Conservation (phyloP, 2,888 invertebrate species). For the Gnatocerus cornutus region DNA sequence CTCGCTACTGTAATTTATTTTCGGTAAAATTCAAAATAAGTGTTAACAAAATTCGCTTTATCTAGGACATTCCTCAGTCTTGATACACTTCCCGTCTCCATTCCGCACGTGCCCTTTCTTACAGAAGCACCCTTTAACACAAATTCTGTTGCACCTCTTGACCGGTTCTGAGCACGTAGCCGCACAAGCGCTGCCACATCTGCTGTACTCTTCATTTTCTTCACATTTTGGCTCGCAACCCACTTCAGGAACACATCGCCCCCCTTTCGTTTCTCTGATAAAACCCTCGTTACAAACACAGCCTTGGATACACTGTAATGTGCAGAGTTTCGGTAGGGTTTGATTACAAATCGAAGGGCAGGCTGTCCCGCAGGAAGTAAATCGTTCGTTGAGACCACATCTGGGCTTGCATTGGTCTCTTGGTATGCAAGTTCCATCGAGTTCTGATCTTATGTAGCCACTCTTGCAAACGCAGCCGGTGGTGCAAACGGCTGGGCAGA, state of each 20-base stretch:
- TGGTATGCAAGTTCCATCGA: not conserved
- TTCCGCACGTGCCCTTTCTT: not conserved
- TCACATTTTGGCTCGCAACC: no score
- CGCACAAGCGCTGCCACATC: not conserved
- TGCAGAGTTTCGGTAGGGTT: not conserved
- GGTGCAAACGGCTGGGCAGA: not conserved
- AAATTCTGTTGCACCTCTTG: not conserved
- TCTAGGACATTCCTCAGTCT: no score
- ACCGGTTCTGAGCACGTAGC: not conserved
- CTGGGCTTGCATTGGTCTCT: not conserved
- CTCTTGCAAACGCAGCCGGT: constrained; percentile 30
- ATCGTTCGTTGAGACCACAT: not conserved
- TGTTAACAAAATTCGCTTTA: no score
- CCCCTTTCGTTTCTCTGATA: no score
- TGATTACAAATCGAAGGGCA: not conserved
- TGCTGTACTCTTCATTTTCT: not conserved
- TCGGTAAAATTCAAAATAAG: no score
- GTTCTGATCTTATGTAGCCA: not conserved
- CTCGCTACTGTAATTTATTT: no score
- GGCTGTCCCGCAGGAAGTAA: not conserved
- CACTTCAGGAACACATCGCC: no score
- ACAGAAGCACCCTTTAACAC: not conserved
- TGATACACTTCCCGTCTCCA: no score
- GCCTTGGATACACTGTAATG: not conserved
- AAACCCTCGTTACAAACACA: not conserved